These are phyloP conservation scores for Leuciscus idus DNA, from an alignment of 2,113 vertebrate species.

Conservation along the genomic window DNA sequence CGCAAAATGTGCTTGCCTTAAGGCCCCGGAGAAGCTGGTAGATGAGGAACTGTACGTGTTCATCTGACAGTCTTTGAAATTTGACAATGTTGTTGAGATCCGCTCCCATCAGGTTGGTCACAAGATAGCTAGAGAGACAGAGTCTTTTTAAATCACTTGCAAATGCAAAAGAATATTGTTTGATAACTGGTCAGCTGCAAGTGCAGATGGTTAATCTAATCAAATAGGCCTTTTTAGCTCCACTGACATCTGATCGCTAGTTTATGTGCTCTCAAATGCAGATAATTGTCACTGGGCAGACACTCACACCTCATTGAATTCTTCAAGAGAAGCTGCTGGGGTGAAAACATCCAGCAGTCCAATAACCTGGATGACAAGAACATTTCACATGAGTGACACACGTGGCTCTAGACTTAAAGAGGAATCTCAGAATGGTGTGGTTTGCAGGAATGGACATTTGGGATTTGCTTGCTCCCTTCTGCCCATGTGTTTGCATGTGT, in stretches of 20 bases:
- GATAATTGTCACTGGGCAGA: constrained; percentile 1
- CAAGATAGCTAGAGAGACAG: constrained; percentile 84
- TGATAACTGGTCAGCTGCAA: background rate
- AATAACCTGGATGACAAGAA: constrained; percentile 71
- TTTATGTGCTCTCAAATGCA: background rate
- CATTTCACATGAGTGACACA: background rate
- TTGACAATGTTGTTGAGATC: constrained; percentile 98
- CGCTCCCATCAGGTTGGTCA: constrained; percentile 97
- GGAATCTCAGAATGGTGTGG: background rate
- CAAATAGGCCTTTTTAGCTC: background rate
- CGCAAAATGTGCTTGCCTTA: constrained; percentile 79
- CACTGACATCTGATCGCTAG: background rate
- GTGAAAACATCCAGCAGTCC: constrained; percentile 96
- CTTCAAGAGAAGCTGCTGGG: constrained; percentile 86
- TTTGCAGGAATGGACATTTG: background rate
- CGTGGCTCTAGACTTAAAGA: background rate
- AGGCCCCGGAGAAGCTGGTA: constrained; percentile 96
- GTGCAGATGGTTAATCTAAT: background rate
- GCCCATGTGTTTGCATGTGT: background rate
- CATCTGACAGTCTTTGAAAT: constrained; percentile 94
- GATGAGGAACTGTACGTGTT: constrained; percentile 97
- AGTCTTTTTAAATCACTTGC: background rate
- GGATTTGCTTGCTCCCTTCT: background rate
- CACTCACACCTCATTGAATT: constrained; percentile 95
- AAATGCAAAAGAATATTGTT: background rate